These are phyloP conservation scores for Apocheima hispidaria DNA, from an alignment of 2,888 invertebrate genomes.

Conservation along the genomic window DNA sequence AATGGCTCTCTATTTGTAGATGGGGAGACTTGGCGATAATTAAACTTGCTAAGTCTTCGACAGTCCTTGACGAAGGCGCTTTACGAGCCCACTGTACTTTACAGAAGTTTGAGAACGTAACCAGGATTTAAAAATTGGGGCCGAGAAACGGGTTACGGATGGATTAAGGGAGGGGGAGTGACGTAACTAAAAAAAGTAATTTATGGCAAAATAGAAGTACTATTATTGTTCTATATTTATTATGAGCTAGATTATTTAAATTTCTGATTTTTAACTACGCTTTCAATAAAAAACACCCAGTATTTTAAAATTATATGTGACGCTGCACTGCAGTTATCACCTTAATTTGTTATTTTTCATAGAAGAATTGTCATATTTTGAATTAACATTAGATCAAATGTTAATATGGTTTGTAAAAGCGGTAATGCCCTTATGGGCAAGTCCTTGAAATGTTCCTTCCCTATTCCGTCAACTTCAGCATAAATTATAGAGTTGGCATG, in stretches of 20 bases:
- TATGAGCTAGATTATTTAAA: too few relatives aligned
- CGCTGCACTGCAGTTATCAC: too few relatives aligned
- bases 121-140: slow-evolving; percentile 10
- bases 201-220: too few relatives aligned
- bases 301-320: too few relatives aligned
- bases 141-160: background rate
- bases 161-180: background rate
- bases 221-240: too few relatives aligned
- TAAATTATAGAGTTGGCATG: slow-evolving; percentile 41
- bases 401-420: background rate
- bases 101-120: slow-evolving; percentile 7
- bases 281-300: too few relatives aligned
- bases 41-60: slow-evolving; percentile 56
- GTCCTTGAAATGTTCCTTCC: slow-evolving; percentile 19
- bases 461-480: slow-evolving; percentile 31
- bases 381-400: background rate
- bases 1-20: slow-evolving; percentile 26
- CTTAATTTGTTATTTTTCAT: too few relatives aligned
- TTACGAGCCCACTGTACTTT: slow-evolving; percentile 49
- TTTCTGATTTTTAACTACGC: too few relatives aligned
- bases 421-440: background rate
- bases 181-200: too few relatives aligned
- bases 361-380: too few relatives aligned
- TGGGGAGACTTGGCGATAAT: slow-evolving; percentile 52
- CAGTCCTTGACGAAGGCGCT: slow-evolving; percentile 45